Evolutionary conservation across 2,888 invertebrate species (phyloP), one percentile per base, ranked within the genome.

Genomic region (Scotopteryx bipunctaria): DNA sequence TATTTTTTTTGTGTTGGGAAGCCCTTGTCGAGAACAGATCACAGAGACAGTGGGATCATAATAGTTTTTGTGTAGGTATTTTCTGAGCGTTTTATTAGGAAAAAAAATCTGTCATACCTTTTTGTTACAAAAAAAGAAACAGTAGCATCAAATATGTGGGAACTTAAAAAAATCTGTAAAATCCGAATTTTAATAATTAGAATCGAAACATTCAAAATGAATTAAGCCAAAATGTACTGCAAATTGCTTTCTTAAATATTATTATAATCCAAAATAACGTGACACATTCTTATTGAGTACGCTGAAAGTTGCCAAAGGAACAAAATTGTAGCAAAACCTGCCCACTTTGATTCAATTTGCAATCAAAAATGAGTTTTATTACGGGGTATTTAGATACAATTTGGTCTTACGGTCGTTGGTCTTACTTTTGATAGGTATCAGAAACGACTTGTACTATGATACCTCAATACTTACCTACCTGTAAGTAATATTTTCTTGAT

Each of bases 241-340:
- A 57, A 53, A 59, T 83, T 78, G 78, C 76, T 73, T 77, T 75
- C 73, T 78, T 73, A 85, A 86, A 81, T 83, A 84, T 86, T 81
- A 75, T 81, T 78, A 70, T 81, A 82, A 87, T 83, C 83, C 71
- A 63, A 86, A 88, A 80, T 85, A 81, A 87, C 78, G 83, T 80
- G 86, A 75, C 84, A 76, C 71, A 71, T 76, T 76, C 68, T 86
- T 81, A 86, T 83, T 88, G 86, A 83, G 71, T 5, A 15, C 5
- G 70, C 72, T 71, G 76, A 78, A 81, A 79, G 74, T 74, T 71
- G 66, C 71, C 61, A 67, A 66, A 4, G 5, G 1, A 70, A 72
- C 68, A 78, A 83, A 86, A 85, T 83, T 85, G 84, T 86, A 88
- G 68, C 86, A 88, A 2, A 11, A 0, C 17, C 19, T 21, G 9